Percentiles rank a stretch among this genome's conserved stretches.
phyloP scores from a whole-genome alignment of 1,140 invertebrate species.

The Sycophila sp. region DNA sequence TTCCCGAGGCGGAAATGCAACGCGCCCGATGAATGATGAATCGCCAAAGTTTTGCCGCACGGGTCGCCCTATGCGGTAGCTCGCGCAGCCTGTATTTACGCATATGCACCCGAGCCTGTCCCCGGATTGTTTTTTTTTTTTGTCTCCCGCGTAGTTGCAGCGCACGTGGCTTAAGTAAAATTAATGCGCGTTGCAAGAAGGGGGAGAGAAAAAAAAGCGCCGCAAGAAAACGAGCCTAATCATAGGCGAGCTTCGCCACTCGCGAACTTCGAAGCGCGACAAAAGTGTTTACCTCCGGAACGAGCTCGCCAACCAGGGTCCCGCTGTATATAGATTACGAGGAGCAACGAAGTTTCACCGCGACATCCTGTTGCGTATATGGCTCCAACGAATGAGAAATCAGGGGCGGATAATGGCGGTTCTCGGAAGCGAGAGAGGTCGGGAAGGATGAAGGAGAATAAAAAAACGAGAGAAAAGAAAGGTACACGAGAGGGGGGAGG shows the following conservation, averaged over 20 bases:
- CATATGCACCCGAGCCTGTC: no score
- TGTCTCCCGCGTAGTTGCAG: no score
- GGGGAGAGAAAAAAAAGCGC: background rate
- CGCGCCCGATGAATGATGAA: background rate
- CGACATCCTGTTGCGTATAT: background rate
- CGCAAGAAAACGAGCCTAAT: background rate
- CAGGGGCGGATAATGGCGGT: conserved; percentile 7
- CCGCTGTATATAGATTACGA: no score
- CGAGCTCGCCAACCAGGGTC: no score
- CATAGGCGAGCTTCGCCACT: no score
- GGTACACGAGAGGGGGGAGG: no score
- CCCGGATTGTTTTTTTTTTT: no score
- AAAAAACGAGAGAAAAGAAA: no score
- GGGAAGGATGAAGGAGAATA: background rate
- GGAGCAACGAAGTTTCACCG: background rate
- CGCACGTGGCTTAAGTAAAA: no score
- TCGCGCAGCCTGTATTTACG: background rate
- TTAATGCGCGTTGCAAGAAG: background rate
- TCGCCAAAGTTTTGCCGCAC: conserved; percentile 3
- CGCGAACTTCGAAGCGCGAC: no score
- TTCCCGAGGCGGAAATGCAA: background rate
- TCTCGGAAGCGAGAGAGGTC: background rate
- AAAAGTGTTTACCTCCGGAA: no score
- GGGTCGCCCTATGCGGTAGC: background rate
- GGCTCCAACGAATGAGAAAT: background rate